Evolutionary conservation across 1,140 invertebrate species (phyloP), one percentile per base, ranked within the genome.

Genomic region (Heliothis subflexa): DNA sequence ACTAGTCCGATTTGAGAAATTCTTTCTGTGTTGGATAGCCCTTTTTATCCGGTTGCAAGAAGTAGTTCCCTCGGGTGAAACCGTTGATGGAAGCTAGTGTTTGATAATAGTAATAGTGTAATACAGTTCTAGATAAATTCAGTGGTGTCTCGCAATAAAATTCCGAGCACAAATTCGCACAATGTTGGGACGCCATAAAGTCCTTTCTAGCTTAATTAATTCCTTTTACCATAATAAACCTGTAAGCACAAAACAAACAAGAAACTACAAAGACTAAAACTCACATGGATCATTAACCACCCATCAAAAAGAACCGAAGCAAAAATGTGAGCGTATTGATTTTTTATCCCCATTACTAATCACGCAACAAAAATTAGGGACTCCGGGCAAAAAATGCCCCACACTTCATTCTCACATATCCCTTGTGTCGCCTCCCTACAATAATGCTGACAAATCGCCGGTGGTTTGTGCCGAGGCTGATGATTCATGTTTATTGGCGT

Each of bases 381-480:
- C 18, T 25, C 12, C 12, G 66, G 18, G 47, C 25, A 62, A 75
- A 75, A 75, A 75, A 16, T 45, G 47, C 59, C 59, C 73, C 73
- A 75, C 73, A 75, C 73, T 75, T 78, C 25, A 72, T 72, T 71
- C 68, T 72, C 45, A 64, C 68, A 59, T 79, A 71, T 64, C 70
- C n/a, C 52, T 49, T 55, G 68, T 57, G 78, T 64, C 70, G 18
- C 71, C 13, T 73, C 71, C 78, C 59, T 75, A 68, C 54, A 83
- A 84, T 88, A 88, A 86, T 83, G 84, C 88, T 89, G 88, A 88
- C 88, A 88, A 87, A 88, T 89, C 77, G 86, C 59, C 81, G 80
- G 78, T 77, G 86, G 86, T 88, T 84, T 83, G 84, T 66, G 82
- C 82, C 78, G 82, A 76, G 81, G 77, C 83, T 82, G 80, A 89